phyloP scores from a whole-genome alignment of 64 coral and sea anemone genomes.

The Montipora cactus region DNA sequence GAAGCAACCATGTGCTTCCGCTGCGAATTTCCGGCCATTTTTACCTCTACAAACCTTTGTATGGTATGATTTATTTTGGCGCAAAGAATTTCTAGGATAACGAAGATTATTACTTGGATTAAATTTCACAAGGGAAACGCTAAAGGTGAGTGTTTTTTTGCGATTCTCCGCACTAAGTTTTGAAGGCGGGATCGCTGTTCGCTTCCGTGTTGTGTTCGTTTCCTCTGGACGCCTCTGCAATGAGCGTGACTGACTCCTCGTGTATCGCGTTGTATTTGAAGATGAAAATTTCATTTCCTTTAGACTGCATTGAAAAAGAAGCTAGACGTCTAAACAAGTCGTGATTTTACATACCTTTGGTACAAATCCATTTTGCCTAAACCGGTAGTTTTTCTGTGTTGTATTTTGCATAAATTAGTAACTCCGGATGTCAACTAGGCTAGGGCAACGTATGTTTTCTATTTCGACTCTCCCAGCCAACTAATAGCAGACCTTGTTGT shows the following conservation, averaged over 20 bases:
- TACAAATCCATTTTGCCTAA: not conserved
- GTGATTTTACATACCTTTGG: not conserved
- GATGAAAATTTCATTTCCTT: not conserved
- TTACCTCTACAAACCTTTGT: constrained; percentile 13
- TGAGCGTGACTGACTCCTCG: not conserved
- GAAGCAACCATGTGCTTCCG: constrained; percentile 97
- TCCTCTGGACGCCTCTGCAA: not conserved
- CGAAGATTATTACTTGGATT: not conserved
- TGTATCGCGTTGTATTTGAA: not conserved
- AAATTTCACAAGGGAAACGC: not conserved
- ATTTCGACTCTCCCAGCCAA: not conserved
- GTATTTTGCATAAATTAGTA: constrained; percentile 47
- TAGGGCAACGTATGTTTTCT: constrained; percentile 23
- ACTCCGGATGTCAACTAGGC: constrained; percentile 45
- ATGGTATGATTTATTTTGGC: not conserved
- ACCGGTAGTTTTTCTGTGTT: constrained; percentile 46
- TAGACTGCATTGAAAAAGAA: not conserved
- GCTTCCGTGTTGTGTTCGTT: constrained; percentile 56
- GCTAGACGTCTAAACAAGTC: not conserved
- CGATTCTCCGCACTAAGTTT: constrained; percentile 8
- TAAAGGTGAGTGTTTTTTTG: not conserved
- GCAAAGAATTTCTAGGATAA: not conserved
- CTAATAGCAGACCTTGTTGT: not conserved
- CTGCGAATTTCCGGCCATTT: constrained; percentile 88
- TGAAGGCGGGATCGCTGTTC: not conserved